Evolutionary conservation across 2,113 vertebrate genomes (phyloP), one percentile per base, ranked within the genome.

Genomic region (Vulpes ferrilata): DNA sequence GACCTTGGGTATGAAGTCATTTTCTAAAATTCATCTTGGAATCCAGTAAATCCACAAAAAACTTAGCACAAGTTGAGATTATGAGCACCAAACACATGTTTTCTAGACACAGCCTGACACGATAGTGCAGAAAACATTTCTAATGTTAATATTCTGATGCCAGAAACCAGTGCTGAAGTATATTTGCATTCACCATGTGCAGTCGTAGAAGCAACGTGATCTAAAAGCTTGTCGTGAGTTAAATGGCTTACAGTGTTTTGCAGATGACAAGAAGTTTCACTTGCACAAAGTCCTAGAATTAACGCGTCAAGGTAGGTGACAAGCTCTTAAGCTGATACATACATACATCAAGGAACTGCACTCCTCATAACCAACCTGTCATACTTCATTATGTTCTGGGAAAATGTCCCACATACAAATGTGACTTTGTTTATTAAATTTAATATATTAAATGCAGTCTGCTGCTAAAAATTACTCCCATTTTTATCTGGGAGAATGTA

Each of bases 251-350:
- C 80, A 86, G 81, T 83, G 57, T 94, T 95, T 88, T 88, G 55
- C 95, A 95, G 96, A 96, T 98, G 98, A 98, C 23, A 97, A 95
- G 87, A 98, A 97, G 95, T 98, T 97, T 88, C 78, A 93, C 97
- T 98, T 93, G 53, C 93, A 98, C 95, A 96, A 97, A 97, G 95
- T 95, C 95, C 95, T 95, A 93, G 97, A 98, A 99, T 99, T 97
- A 99, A 98, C 96, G 97, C 35, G 67, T 98, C 95, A 96, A 98
- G 78, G 94, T 86, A 97, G 97, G 84, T 98, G 98, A 98, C 98
- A 98, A 98, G 97, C 96, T 98, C 97, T 98, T 98, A 98, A 98
- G 97, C 92, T 97, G 97, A 98, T 98, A 96, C 95, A 97, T 98
- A 96, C 96, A 97, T 96, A 97, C 85, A 97, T 98, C 97, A 98